Conservation (phyloP, 2,113 vertebrate species). For the Nycticorax nycticorax region DNA sequence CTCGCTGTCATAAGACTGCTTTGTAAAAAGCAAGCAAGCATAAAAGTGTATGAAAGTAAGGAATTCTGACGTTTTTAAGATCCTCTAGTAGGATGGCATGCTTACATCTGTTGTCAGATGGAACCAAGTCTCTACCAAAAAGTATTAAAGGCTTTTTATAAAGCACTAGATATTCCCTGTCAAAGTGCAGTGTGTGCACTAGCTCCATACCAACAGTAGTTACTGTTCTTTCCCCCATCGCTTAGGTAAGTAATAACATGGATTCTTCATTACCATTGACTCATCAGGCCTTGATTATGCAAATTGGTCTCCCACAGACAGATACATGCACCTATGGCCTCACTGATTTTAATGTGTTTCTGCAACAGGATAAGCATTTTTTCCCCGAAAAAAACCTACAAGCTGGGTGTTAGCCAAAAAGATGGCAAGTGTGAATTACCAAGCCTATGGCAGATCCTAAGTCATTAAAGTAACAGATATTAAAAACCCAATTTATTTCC, state of each 20-base stretch:
- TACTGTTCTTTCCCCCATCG: fast-evolving
- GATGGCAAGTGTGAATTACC: neutral
- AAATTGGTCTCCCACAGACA: neutral
- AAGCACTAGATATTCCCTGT: neutral
- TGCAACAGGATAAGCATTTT: neutral
- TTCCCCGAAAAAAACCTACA: neutral
- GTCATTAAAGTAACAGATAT: neutral
- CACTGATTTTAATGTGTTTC: neutral
- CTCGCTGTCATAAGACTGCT: neutral
- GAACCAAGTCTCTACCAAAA: neutral
- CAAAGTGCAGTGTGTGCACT: neutral
- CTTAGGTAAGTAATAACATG: neutral
- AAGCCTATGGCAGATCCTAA: neutral
- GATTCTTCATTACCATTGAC: neutral
- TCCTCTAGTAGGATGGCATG: neutral
- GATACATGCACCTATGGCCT: neutral
- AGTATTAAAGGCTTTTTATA: neutral
- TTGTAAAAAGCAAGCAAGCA: neutral
- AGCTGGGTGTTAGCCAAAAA: neutral
- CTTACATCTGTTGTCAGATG: neutral
- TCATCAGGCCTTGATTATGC: neutral
- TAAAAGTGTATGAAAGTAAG: neutral
- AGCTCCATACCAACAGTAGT: neutral
- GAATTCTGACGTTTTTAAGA: neutral
- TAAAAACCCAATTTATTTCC: neutral